Percentiles rank a stretch among this genome's conserved stretches.
Evolutionary conservation across 2,888 invertebrate species (phyloP).

Genomic region (Stegophylla sp.): DNA sequence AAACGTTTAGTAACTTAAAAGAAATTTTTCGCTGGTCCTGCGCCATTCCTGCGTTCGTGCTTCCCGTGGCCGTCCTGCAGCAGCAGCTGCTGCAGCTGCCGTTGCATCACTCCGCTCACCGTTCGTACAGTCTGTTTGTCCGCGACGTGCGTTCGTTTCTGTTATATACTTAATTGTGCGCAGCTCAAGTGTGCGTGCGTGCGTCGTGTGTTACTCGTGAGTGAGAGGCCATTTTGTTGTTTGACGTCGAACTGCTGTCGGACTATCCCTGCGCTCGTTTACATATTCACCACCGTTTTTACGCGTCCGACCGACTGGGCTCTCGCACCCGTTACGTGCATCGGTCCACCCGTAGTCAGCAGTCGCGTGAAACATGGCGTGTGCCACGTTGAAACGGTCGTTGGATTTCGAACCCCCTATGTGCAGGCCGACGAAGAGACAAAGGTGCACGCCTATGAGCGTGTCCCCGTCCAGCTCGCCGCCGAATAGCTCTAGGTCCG

Average conservation of each 20-base stretch:
- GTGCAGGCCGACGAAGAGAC: constrained; percentile 85
- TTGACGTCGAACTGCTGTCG: constrained; percentile 11
- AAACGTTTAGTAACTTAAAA: constrained; percentile 31
- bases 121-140: neutral
- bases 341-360: neutral
- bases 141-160: constrained; percentile 6
- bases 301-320: too few relatives aligned
- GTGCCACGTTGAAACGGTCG: constrained; percentile 94
- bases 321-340: too few relatives aligned
- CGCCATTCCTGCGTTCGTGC: constrained; percentile 47
- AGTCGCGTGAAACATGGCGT: constrained; percentile 88
- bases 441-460: constrained; percentile 90
- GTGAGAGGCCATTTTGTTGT: constrained; percentile 56
- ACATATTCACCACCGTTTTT: too few relatives aligned
- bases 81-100: too few relatives aligned
- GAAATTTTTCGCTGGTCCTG: neutral
- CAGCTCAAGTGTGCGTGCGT: too few relatives aligned
- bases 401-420: constrained; percentile 93
- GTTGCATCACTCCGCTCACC: too few relatives aligned
- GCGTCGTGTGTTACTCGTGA: neutral
- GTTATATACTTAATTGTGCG: too few relatives aligned
- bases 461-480: constrained; percentile 68
- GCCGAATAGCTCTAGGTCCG: constrained; percentile 62
- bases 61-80: neutral
- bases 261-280: too few relatives aligned